Percentiles rank a stretch among this genome's conserved stretches.
Evolutionary conservation across 2,797 vertebrate species (phyloP).

Genomic region (Jordanella pulchra): DNA sequence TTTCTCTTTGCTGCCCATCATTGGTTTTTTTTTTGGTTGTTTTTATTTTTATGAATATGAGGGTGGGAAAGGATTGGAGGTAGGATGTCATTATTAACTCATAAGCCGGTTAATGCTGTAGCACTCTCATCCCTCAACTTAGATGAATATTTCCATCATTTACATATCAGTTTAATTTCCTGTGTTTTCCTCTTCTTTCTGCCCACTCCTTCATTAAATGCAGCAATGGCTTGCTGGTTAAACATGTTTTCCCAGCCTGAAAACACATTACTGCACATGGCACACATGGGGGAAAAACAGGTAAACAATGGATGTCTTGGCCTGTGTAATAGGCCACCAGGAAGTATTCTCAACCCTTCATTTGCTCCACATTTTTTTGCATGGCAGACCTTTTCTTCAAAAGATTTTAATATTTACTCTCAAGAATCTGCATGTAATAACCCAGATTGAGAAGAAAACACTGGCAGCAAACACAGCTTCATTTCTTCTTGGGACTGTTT

Average conservation of each 20-base stretch:
- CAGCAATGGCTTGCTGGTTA: conserved; percentile 63
- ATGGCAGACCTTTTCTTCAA: neutral
- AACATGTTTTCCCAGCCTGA: conserved; percentile 60
- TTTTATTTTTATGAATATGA: neutral
- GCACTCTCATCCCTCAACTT: conserved; percentile 79
- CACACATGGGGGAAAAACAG: neutral
- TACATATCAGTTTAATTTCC: conserved; percentile 84
- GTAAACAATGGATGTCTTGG: neutral
- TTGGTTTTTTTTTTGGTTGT: neutral
- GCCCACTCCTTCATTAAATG: conserved; percentile 71
- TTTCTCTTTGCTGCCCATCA: conserved; percentile 34
- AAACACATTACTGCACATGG: conserved; percentile 20
- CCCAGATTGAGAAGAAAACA: neutral
- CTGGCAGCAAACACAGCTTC: neutral
- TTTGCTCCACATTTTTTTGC: neutral
- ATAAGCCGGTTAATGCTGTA: conserved; percentile 79
- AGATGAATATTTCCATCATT: conserved; percentile 81
- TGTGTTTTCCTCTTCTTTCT: conserved; percentile 55
- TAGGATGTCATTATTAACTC: conserved; percentile 75
- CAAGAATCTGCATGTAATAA: neutral
- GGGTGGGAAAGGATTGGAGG: conserved; percentile 20
- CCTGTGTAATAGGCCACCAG: neutral
- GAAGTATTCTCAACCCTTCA: neutral
- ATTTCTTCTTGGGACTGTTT: neutral
- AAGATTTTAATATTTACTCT: neutral